A percentile compares a stretch with the other conserved stretches of the same genome.
These are phyloP conservation scores for Aphrocallistes beatrix DNA, from an alignment of 37 sponge, comb jelly and placozoan genomes.

Conservation along the genomic window DNA sequence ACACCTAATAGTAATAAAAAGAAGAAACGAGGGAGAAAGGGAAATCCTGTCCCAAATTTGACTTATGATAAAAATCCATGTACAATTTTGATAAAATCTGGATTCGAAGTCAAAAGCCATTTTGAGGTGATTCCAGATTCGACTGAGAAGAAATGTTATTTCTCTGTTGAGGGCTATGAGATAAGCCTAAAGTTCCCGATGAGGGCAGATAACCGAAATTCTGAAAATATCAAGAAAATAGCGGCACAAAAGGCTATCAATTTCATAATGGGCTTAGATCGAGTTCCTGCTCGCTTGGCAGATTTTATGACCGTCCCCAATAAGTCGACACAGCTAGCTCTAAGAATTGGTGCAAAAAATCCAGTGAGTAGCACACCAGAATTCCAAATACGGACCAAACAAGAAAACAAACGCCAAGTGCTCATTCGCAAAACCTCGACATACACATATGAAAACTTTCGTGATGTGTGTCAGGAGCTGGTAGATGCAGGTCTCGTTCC, in stretches of 20 bases:
- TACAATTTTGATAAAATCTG: neutral
- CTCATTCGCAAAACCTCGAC: too few species aligned
- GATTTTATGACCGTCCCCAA: neutral
- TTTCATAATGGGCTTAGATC: neutral
- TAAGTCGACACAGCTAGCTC: too few species aligned
- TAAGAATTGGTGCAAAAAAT: too few species aligned
- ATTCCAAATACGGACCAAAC: too few species aligned
- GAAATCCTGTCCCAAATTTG: too few species aligned
- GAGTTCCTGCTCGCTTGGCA: neutral
- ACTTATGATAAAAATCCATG: conserved; percentile 3
- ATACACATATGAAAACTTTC: too few species aligned
- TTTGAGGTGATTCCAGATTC: neutral
- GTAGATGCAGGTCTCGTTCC: neutral
- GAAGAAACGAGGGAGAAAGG: too few species aligned
- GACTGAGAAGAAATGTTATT: neutral
- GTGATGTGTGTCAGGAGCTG: neutral
- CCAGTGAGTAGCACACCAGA: too few species aligned
- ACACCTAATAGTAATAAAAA: too few species aligned
- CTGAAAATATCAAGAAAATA: neutral
- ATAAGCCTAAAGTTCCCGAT: neutral
- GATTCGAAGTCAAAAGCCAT: neutral
- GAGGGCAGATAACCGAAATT: neutral
- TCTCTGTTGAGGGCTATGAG: neutral
- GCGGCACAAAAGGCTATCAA: neutral
- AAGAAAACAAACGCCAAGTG: too few species aligned